Percentiles rank a stretch among this genome's conserved stretches.
These are phyloP conservation scores for Conchocele bisecta DNA, from an alignment of 2,888 invertebrate genomes.

Conservation along the genomic window DNA sequence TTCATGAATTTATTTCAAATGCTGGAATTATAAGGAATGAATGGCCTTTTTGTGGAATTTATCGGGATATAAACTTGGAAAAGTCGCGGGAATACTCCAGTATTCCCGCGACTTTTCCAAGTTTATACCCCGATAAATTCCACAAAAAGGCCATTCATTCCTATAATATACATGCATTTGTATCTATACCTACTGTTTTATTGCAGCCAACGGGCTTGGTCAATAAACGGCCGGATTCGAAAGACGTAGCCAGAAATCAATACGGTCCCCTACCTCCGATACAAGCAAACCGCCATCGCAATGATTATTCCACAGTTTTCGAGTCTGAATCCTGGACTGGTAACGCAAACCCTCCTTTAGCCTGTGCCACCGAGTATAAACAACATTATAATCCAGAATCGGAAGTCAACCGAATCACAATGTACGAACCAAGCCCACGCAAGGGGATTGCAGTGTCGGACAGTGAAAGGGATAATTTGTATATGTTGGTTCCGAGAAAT, in stretches of 20 bases:
- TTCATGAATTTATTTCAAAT: too few species aligned
- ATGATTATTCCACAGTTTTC: slow-evolving; percentile 71
- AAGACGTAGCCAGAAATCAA: slow-evolving; percentile 60
- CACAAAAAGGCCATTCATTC: too few species aligned
- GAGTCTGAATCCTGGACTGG: slow-evolving; percentile 69
- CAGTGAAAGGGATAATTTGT: slow-evolving; percentile 40
- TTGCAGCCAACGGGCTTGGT: slow-evolving; percentile 50
- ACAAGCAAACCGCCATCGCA: slow-evolving; percentile 63
- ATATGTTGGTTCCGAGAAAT: slow-evolving; percentile 57
- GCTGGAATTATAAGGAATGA: too few species aligned
- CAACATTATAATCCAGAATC: slow-evolving; percentile 30
- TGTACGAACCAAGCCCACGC: neutral
- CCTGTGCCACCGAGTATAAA: slow-evolving; percentile 48
- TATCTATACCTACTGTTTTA: too few species aligned
- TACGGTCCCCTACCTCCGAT: slow-evolving; percentile 67
- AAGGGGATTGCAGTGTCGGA: slow-evolving; percentile 27
- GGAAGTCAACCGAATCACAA: slow-evolving; percentile 1
- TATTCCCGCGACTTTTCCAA: too few species aligned
- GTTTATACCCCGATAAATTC: too few species aligned
- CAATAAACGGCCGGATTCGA: slow-evolving; percentile 68
- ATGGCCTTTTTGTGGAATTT: too few species aligned
- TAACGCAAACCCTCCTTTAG: slow-evolving; percentile 34
- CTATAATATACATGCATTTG: too few species aligned
- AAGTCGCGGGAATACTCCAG: too few species aligned
- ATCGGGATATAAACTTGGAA: too few species aligned